Conservation (phyloP, 2,888 invertebrate genomes). For the Taenaris catops region DNA sequence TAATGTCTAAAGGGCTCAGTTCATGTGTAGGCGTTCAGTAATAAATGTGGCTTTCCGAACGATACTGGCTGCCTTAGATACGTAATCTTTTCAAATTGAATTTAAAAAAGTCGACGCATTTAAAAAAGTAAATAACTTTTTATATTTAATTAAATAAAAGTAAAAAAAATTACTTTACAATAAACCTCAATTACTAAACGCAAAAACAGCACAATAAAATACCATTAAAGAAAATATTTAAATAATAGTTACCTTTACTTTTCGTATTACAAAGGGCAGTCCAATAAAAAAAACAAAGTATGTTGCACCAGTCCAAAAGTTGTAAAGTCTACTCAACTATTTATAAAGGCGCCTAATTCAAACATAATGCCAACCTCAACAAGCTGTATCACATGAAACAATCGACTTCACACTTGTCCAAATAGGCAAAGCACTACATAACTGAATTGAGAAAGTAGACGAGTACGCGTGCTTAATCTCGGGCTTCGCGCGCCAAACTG, state of each 20-base stretch:
- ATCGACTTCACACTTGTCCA: slow-evolving; percentile 78
- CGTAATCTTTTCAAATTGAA: too few relatives aligned
- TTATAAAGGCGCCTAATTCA: slow-evolving; percentile 67
- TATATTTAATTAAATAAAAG: too few relatives aligned
- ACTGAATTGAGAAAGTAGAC: slow-evolving; percentile 37
- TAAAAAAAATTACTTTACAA: slow-evolving; percentile 1
- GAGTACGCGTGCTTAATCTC: slow-evolving; percentile 37
- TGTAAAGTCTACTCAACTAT: slow-evolving; percentile 56
- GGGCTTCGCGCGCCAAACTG: slow-evolving; percentile 74
- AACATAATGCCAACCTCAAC: slow-evolving; percentile 70
- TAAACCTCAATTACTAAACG: background rate
- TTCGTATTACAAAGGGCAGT: slow-evolving; percentile 24
- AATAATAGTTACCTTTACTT: slow-evolving; percentile 28
- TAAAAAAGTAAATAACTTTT: too few relatives aligned
- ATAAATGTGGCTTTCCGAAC: too few relatives aligned
- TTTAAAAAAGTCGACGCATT: too few relatives aligned
- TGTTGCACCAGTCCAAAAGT: slow-evolving; percentile 33
- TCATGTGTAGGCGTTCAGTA: slow-evolving; percentile 22
- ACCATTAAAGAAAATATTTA: slow-evolving; percentile 3
- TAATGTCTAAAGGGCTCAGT: slow-evolving; percentile 25
- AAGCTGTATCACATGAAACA: slow-evolving; percentile 73
- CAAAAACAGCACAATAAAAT: slow-evolving; percentile 4
- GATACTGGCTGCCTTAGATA: too few relatives aligned
- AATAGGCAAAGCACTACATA: slow-evolving; percentile 57
- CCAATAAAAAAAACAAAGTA: slow-evolving; percentile 22